These are phyloP conservation scores for Coptodon bakossiorum DNA, from an alignment of 2,113 vertebrate species.

Conservation along the genomic window DNA sequence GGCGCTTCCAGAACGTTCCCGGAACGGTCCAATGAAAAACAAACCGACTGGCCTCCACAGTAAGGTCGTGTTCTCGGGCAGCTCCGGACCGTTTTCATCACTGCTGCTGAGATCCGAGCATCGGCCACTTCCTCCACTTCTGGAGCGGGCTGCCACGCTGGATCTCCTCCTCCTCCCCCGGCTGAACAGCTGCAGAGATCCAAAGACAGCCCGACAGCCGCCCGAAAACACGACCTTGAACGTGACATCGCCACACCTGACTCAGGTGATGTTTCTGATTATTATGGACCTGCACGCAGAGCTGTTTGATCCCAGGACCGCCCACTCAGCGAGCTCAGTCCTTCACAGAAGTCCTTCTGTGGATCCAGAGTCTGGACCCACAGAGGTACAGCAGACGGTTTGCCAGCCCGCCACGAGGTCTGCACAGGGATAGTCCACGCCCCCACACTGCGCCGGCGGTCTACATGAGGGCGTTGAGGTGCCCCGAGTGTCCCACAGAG, in stretches of 20 bases:
- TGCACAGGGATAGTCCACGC: not conserved
- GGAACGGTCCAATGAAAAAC: not conserved
- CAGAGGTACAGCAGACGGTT: not conserved
- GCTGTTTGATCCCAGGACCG: not conserved
- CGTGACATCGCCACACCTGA: not conserved
- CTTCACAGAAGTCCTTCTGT: not conserved
- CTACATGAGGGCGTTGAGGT: constrained; percentile 56
- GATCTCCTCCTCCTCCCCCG: not conserved
- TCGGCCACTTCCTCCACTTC: not conserved
- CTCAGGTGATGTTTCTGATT: not conserved
- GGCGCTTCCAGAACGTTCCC: not conserved
- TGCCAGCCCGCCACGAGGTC: not conserved
- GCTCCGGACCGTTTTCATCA: too few relatives aligned
- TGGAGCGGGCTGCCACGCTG: not conserved
- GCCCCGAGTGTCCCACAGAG: constrained; percentile 48
- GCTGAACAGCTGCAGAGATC: not conserved
- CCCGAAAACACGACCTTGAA: not conserved
- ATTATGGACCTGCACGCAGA: not conserved
- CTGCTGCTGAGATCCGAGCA: not conserved
- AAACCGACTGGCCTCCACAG: fast-evolving
- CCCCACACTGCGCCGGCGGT: not conserved
- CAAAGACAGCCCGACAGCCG: fast-evolving
- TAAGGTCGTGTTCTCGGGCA: not conserved
- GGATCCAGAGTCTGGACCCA: not conserved
- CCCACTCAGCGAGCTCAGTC: not conserved